A percentile compares a stretch with the other conserved stretches of the same genome.
These are phyloP conservation scores for Cordilura impudica DNA, from an alignment of 2,888 invertebrate species.

Conservation along the genomic window DNA sequence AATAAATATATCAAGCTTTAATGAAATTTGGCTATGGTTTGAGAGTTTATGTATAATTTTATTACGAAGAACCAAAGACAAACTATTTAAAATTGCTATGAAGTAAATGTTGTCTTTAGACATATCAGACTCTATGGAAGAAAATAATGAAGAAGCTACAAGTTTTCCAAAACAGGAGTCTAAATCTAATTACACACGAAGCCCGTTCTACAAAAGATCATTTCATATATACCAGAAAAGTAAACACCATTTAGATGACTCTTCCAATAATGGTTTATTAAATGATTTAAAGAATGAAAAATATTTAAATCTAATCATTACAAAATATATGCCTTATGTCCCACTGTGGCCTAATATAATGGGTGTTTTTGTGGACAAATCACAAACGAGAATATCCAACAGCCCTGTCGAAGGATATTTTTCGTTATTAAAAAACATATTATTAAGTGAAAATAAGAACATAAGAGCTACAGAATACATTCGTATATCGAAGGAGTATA, in stretches of 20 bases:
- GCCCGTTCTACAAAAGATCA: too few relatives aligned
- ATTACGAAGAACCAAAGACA: not conserved
- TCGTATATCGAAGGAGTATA: not conserved
- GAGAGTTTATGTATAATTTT: not conserved
- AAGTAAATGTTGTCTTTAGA: not conserved
- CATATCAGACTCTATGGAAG: not conserved
- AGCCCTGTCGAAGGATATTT: not conserved
- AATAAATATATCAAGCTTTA: not conserved
- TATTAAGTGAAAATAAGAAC: not conserved
- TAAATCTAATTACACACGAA: too few relatives aligned
- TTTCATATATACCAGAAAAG: too few relatives aligned
- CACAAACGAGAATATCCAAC: not conserved
- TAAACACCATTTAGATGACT: too few relatives aligned
- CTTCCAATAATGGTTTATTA: too few relatives aligned
- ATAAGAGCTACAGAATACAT: not conserved
- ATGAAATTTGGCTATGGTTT: not conserved
- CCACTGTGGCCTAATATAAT: not conserved
- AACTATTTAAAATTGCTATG: not conserved
- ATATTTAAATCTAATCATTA: too few relatives aligned
- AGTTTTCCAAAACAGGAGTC: too few relatives aligned
- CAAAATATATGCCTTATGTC: not conserved
- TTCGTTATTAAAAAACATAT: not conserved
- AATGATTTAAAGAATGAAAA: too few relatives aligned
- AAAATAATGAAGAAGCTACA: too few relatives aligned
- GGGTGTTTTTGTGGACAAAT: not conserved